A percentile compares a stretch with the other conserved stretches of the same genome.
These are phyloP conservation scores for Brachyhypopomus occidentalis DNA, from an alignment of 2,113 vertebrate genomes.

Conservation along the genomic window DNA sequence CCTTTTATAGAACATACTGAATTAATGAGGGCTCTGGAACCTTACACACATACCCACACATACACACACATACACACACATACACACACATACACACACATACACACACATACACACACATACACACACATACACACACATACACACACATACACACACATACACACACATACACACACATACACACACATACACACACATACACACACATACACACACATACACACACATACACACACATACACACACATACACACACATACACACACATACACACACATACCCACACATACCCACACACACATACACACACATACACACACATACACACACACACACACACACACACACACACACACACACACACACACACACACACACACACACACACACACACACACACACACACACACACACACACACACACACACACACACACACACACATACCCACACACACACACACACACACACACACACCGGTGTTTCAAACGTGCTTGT, in stretches of 20 bases:
- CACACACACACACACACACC: constrained; percentile 5
- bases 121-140: background rate
- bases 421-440: background rate
- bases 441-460: background rate
- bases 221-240: background rate
- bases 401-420: constrained; percentile 4
- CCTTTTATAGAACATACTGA: constrained; percentile 61
- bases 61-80: background rate
- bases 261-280: background rate
- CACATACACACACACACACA: background rate
- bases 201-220: background rate
- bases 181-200: background rate
- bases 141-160: background rate
- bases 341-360: background rate
- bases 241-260: background rate
- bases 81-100: background rate
- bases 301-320: constrained; percentile 4
- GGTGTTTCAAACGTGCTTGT: background rate
- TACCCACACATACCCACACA: too few relatives aligned
- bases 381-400: background rate
- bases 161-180: background rate
- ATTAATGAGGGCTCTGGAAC: constrained; percentile 56
- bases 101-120: background rate
- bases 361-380: background rate
- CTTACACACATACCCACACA: constrained; percentile 7